These are phyloP conservation scores for Allophyes oxyacanthae DNA, from an alignment of 2,888 invertebrate species.

Conservation along the genomic window DNA sequence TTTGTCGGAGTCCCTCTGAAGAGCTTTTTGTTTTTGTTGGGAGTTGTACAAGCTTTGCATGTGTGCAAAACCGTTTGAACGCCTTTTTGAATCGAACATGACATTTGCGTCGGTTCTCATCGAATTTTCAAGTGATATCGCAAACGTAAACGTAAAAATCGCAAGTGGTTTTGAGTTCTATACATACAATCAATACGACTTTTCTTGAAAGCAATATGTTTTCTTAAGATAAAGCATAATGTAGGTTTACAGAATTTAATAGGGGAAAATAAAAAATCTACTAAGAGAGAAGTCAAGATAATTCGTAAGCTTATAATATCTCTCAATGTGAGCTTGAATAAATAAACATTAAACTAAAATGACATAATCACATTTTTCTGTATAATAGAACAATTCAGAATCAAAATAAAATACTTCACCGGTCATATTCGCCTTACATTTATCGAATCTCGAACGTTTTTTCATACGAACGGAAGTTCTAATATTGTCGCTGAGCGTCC, in stretches of 20 bases:
- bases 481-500: slow-evolving; percentile 79
- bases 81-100: slow-evolving; percentile 53
- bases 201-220: not conserved
- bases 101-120: slow-evolving; percentile 69
- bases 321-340: slow-evolving; percentile 39
- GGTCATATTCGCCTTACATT: slow-evolving; percentile 49
- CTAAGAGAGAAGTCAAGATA: slow-evolving; percentile 21
- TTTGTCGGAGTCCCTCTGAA: slow-evolving; percentile 72
- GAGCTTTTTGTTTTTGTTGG: slow-evolving; percentile 80
- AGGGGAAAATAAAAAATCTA: not conserved
- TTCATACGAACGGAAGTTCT: slow-evolving; percentile 81
- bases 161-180: slow-evolving; percentile 13
- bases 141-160: too few relatives aligned
- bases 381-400: slow-evolving; percentile 49
- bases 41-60: slow-evolving; percentile 79
- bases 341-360: slow-evolving; percentile 40
- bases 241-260: not conserved
- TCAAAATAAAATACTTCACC: slow-evolving; percentile 52
- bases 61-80: slow-evolving; percentile 68
- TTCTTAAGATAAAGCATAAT: too few relatives aligned
- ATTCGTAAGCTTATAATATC: slow-evolving; percentile 39
- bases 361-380: slow-evolving; percentile 41
- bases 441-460: slow-evolving; percentile 50
- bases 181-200: too few relatives aligned
- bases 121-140: slow-evolving; percentile 57